Base-by-base conservation (phyloP, 2,113 vertebrate species). In the Emydocephalus ijimae region DNA sequence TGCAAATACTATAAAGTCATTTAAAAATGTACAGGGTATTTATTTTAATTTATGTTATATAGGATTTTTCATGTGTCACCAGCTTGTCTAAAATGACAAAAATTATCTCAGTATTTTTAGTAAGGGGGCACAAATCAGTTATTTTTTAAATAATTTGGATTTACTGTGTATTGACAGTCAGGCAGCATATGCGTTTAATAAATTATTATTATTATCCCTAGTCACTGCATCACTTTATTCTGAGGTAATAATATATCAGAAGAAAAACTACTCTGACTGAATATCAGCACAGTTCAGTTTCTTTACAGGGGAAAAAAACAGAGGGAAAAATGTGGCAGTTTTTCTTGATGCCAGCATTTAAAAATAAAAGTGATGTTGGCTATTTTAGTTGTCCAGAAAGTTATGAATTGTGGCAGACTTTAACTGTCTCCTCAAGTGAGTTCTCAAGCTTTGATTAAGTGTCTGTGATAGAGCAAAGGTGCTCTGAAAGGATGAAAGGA, bases 21-120 rank as follows among this genome's bases (percentile, higher is more conserved):
- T 92, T 52, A 21, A 43, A 92, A 85, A 92, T 89, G 29, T 14
- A 52, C 10, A 15, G 50, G 74, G 7, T 81, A 43, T 89, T 89
- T 86, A 52, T 61, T 92, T 86, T 90, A 89, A 39, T 29, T 48
- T 61, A 52, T 86, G 24, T 81, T 81, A 81, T 43, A 59, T 48
- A 86, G 52, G 20, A 90, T 69, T 92, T 61, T 34, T 54, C 9
- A 85, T 90, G 45, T 61, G 90, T 57, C 85, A 92, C 59, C 88
- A 61, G 55, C 81, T 92, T 85, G 21, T 92, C 57, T 90, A 86
- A 92, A 74, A 89, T 89, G 61, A 56, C 87, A 81, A 81, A 86
- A 86, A 55, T 54, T 90, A 92, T 86, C 85, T 90, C 85, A 86
- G 74, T 86, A 90, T 92, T 92, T 86, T 92, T 69, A 85, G 85